Evolutionary conservation across 2,888 invertebrate genomes (phyloP).

Genomic region (Melinaea marsaeus): DNA sequence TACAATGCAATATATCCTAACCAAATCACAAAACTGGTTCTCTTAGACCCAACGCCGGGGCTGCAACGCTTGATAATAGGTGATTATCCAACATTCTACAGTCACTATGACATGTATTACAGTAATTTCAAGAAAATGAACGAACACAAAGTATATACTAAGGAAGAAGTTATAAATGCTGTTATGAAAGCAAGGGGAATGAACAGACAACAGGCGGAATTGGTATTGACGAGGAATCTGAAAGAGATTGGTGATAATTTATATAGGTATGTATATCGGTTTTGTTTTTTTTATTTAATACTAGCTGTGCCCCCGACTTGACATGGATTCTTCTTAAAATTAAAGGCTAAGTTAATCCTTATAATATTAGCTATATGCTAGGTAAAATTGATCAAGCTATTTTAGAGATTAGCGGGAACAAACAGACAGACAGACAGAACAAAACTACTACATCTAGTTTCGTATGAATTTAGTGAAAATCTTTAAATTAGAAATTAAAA

Average conservation of each 20-base stretch:
- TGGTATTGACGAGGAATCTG: conserved; percentile 68
- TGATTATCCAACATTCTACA: conserved; percentile 46
- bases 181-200: conserved; percentile 63
- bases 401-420: too few species aligned
- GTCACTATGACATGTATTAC: conserved; percentile 52
- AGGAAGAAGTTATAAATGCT: conserved; percentile 55
- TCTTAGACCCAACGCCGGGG: conserved; percentile 50
- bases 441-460: too few species aligned
- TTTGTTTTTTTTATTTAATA: neutral
- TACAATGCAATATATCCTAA: conserved; percentile 66
- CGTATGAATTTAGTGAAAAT: too few species aligned
- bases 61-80: conserved; percentile 43
- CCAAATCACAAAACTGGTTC: conserved; percentile 63
- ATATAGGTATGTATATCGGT: conserved; percentile 51
- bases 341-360: too few species aligned
- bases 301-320: too few species aligned
- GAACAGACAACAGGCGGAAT: conserved; percentile 62
- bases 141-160: conserved; percentile 39
- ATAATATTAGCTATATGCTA: too few species aligned
- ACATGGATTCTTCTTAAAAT: too few species aligned
- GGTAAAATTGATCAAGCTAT: too few species aligned
- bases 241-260: conserved; percentile 54
- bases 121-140: conserved; percentile 45
- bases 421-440: too few species aligned
- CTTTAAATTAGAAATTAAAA: too few species aligned